A percentile compares a stretch with the other conserved stretches of the same genome.
These are phyloP conservation scores for Eulemur mongoz DNA, from an alignment of 2,797 vertebrate species.

Conservation along the genomic window DNA sequence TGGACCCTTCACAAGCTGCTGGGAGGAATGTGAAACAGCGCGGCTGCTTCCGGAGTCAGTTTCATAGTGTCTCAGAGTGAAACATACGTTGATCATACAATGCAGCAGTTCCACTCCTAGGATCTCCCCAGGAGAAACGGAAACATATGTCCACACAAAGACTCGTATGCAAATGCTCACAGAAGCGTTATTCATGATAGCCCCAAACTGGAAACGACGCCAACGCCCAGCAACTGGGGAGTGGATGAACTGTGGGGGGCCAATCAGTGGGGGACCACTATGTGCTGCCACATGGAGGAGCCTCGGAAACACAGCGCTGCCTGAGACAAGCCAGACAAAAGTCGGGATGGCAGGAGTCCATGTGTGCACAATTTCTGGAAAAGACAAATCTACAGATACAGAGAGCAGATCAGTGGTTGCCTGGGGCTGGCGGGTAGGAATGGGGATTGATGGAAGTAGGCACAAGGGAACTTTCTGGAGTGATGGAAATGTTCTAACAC, in stretches of 20 bases:
- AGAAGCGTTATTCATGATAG: not conserved
- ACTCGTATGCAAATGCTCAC: not conserved
- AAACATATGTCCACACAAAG: not conserved
- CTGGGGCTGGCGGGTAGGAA: not conserved
- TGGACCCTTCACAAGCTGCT: not conserved
- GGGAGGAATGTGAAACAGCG: accelerated
- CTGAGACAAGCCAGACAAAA: not conserved
- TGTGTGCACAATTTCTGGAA: not conserved
- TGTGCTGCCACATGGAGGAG: accelerated
- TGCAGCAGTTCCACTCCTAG: not conserved
- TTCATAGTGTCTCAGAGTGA: not conserved
- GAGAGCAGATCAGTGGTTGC: not conserved
- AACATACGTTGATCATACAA: accelerated
- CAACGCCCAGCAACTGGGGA: not conserved
- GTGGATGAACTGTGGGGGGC: not conserved
- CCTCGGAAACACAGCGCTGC: not conserved
- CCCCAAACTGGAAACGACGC: not conserved
- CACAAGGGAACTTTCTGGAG: not conserved
- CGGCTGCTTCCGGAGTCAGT: not conserved
- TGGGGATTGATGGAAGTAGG: not conserved
- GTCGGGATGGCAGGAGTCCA: not conserved
- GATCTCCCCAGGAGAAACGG: not conserved
- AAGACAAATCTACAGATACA: not conserved
- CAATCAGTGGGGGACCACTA: not conserved
- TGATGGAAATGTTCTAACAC: not conserved